These are phyloP conservation scores for Orientallactaga bullata DNA, from an alignment of 2,113 vertebrate species.

Conservation along the genomic window DNA sequence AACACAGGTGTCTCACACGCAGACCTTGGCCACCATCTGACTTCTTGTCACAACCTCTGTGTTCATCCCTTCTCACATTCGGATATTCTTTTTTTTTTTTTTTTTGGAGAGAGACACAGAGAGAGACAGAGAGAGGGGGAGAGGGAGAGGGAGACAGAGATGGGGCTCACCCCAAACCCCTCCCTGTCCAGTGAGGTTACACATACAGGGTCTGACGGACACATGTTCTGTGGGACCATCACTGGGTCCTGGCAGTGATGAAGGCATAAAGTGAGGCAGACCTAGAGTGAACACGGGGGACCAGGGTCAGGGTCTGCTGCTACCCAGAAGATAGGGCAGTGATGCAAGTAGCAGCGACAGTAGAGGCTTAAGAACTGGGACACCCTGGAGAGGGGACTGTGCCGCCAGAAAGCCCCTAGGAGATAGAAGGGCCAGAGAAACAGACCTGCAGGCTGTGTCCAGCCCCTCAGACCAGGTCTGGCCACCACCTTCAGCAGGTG, in stretches of 20 bases:
- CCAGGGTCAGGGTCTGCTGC: too few species aligned
- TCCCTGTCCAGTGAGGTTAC: background rate
- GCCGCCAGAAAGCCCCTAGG: background rate
- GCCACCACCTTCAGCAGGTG: too few species aligned
- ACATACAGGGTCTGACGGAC: rapidly evolving
- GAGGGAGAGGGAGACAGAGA: too few species aligned
- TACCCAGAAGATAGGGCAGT: too few species aligned
- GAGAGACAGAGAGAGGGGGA: too few species aligned
- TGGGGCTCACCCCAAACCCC: too few species aligned
- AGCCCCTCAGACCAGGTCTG: too few species aligned
- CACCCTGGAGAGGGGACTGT: too few species aligned
- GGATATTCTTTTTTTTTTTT: background rate
- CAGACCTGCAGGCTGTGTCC: background rate
- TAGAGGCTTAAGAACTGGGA: background rate
- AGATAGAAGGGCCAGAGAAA: background rate
- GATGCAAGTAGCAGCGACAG: too few species aligned
- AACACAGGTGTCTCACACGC: rapidly evolving
- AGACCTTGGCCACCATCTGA: background rate
- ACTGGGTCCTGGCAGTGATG: rapidly evolving
- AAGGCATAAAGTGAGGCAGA: background rate
- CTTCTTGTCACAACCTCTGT: rapidly evolving
- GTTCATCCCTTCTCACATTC: background rate
- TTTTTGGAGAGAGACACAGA: too few species aligned
- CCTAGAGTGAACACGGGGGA: too few species aligned
- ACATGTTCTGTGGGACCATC: rapidly evolving